phyloP scores from a whole-genome alignment of 53 echinoderm and acorn worm species.

The Arbacia lixula region DNA sequence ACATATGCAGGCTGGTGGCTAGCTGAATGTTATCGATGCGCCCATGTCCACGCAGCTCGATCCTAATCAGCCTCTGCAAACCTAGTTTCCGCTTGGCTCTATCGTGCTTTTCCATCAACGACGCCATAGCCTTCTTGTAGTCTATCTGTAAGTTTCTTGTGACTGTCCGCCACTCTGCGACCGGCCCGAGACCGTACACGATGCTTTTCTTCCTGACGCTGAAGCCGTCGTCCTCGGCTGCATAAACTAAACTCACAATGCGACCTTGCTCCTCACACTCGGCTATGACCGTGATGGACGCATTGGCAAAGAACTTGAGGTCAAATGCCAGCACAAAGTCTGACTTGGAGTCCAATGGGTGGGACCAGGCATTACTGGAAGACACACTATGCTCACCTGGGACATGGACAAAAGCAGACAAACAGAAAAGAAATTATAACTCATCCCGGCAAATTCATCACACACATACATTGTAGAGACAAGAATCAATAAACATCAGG shows the following conservation, averaged over 20 bases:
- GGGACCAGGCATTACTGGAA: constrained; percentile 50
- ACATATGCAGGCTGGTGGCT: constrained; percentile 81
- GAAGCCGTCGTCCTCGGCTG: constrained; percentile 73
- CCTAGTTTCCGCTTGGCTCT: constrained; percentile 43
- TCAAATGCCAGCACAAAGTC: constrained; percentile 87
- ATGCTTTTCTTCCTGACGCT: constrained; percentile 66
- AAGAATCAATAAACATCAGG: background rate
- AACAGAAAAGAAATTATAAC: background rate
- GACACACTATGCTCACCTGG: constrained; percentile 46
- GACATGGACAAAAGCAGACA: background rate
- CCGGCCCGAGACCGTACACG: constrained; percentile 81
- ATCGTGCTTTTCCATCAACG: background rate
- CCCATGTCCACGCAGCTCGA: constrained; percentile 83
- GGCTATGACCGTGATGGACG: constrained; percentile 79
- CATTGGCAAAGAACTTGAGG: constrained; percentile 73
- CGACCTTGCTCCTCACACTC: constrained; percentile 85
- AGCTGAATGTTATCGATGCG: constrained; percentile 86
- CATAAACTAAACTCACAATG: constrained; percentile 71
- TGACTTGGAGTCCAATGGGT: constrained; percentile 63
- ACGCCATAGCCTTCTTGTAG: constrained; percentile 39
- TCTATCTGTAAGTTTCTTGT: constrained; percentile 72
- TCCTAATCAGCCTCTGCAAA: constrained; percentile 70
- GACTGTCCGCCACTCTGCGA: constrained; percentile 78
- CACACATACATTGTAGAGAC: background rate
- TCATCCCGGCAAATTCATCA: too few relatives aligned